Evolutionary conservation across 2,797 vertebrate species (phyloP), one percentile per base, ranked within the genome.

Genomic region (Gymnoscopelus microlampas): DNA sequence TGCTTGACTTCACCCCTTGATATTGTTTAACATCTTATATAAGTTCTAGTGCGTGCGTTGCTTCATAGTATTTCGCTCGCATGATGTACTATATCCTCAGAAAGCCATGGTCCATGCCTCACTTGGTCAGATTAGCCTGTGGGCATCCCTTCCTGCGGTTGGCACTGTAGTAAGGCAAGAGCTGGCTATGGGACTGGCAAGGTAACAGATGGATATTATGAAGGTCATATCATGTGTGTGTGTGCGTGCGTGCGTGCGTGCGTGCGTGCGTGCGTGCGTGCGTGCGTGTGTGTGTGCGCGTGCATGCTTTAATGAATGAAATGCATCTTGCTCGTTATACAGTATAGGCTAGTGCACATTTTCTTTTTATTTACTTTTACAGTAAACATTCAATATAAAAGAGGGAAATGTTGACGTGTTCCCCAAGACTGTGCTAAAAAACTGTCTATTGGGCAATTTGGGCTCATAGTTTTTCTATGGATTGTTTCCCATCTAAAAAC

Each of bases 41-140:
- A 91, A 91, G 77, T 12, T 26, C 47, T 14, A 79, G 71, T 48
- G 69, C 61, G 56, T 79, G 83, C 61, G 54, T 78, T 81, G 68
- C 79, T 82, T 82, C 63, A 50, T 83, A 72, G 77, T 85, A 83
- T 55, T 80, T 86, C 73, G 79, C 73, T 87, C 87, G 19, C 54
- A 13, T 29, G 55, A 80, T 88, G 87, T 49, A 68, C 77, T 70
- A 71, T 75, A 62, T 63, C 71, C 74, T 55, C 64, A 71, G 79
- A 84, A 83, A 84, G 71, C 69, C 66, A 63, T 66, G 70, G 77
- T 82, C 87, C 78, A 88, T 83, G 88, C 87, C 84, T 90, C 88
- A 88, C 88, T 88, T 75, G 87, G 72, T 87, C 83, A 83, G 85
- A 92, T 89, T 88, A 79, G 86, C 92, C 90, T 78, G 74, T 86